These are phyloP conservation scores for Temnothorax curvispinosus DNA, from an alignment of 1,140 invertebrate genomes.

Conservation along the genomic window DNA sequence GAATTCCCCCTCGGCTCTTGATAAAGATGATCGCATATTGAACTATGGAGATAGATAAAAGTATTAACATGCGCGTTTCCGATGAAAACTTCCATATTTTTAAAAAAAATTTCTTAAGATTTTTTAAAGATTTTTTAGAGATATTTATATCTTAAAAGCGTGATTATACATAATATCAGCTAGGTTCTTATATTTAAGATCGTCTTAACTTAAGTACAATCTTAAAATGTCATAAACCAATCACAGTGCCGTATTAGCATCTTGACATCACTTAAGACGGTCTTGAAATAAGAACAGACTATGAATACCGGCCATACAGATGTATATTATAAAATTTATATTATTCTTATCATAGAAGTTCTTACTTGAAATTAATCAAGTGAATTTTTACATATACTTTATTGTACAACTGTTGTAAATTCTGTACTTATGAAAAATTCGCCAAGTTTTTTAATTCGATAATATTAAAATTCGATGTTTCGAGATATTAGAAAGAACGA, in stretches of 20 bases:
- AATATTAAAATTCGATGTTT: background rate
- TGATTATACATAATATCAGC: background rate
- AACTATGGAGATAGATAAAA: slow-evolving; percentile 24
- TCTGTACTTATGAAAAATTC: background rate
- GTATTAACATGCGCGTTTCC: background rate
- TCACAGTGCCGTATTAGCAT: too few species aligned
- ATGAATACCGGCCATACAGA: background rate
- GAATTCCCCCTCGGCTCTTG: background rate
- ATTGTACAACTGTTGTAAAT: background rate
- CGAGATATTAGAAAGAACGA: background rate
- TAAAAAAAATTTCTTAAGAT: background rate
- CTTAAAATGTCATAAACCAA: too few species aligned
- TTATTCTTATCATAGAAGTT: background rate
- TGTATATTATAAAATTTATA: too few species aligned
- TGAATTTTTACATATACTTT: background rate
- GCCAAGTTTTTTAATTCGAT: background rate
- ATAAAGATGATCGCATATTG: slow-evolving; percentile 1
- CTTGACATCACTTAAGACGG: too few species aligned
- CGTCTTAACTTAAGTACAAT: too few species aligned
- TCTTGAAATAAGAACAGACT: too few species aligned
- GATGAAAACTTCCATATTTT: background rate
- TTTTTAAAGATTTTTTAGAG: background rate
- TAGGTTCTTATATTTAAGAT: too few species aligned
- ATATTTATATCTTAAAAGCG: background rate
- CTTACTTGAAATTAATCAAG: background rate